These are phyloP conservation scores for Engystomops pustulosus DNA, from an alignment of 2,113 vertebrate species.

Conservation along the genomic window DNA sequence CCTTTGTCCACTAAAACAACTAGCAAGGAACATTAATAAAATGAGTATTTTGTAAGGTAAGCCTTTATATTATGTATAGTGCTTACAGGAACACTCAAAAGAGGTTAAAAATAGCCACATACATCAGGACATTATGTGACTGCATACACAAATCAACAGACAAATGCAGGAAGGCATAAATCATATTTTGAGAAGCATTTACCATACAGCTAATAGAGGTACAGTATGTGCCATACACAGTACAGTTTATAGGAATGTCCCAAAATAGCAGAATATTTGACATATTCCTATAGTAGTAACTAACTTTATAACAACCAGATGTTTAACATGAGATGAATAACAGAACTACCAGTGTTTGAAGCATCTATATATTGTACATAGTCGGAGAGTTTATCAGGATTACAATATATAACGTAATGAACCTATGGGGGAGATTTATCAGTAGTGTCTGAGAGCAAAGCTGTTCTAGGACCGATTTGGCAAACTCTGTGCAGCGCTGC, in stretches of 20 bases:
- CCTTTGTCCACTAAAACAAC: background rate
- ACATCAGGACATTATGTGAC: constrained; percentile 14
- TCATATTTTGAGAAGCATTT: background rate
- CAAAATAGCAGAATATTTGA: background rate
- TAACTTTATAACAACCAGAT: too few relatives aligned
- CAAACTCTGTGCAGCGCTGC: too few relatives aligned
- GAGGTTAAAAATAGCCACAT: constrained; percentile 18
- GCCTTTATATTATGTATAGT: constrained; percentile 16
- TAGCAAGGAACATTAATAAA: background rate
- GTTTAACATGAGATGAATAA: too few relatives aligned
- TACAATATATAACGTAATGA: too few relatives aligned
- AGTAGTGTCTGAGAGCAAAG: too few relatives aligned
- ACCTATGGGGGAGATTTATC: too few relatives aligned
- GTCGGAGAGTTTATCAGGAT: too few relatives aligned
- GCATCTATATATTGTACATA: too few relatives aligned
- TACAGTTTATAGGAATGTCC: background rate
- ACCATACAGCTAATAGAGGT: constrained; percentile 9
- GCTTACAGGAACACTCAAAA: background rate
- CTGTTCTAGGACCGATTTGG: too few relatives aligned
- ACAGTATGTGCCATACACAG: background rate
- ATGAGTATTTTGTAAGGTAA: background rate
- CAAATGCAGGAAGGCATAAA: constrained; percentile 27
- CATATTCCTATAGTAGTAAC: background rate
- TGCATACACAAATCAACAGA: constrained; percentile 15
- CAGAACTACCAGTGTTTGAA: too few relatives aligned